phyloP scores from a whole-genome alignment of 2,888 invertebrate species.

The Tinea trinotella region DNA sequence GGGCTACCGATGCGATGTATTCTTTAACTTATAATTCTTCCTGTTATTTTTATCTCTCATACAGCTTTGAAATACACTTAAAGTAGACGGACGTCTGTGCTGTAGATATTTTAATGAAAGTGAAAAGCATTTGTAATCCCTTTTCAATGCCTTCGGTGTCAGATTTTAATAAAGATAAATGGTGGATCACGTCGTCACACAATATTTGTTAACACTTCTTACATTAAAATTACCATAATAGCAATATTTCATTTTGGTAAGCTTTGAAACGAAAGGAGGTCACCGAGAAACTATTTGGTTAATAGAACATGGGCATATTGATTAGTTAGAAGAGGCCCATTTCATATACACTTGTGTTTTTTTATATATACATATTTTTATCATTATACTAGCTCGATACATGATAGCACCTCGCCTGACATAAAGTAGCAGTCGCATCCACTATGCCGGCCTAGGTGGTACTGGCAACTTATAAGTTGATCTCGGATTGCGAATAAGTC shows the following conservation, averaged over 20 bases:
- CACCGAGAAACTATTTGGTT: conserved; percentile 3
- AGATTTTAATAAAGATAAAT: conserved; percentile 52
- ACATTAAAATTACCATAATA: conserved; percentile 19
- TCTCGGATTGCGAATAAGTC: too few species aligned
- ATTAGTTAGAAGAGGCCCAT: background rate
- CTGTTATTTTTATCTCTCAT: background rate
- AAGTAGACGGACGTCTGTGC: conserved; percentile 24
- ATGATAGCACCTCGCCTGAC: too few species aligned
- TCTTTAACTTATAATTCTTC: background rate
- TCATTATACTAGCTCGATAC: too few species aligned
- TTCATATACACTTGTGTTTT: background rate
- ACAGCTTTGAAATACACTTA: background rate
- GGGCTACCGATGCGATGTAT: background rate
- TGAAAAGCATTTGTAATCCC: conserved; percentile 31
- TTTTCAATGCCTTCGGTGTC: conserved; percentile 32
- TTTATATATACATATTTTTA: too few species aligned
- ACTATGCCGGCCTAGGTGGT: too few species aligned
- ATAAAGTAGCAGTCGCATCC: too few species aligned
- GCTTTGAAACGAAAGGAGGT: conserved; percentile 11
- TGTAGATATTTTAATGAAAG: conserved; percentile 9
- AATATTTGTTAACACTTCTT: conserved; percentile 10
- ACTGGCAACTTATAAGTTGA: too few species aligned
- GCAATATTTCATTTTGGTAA: conserved; percentile 14
- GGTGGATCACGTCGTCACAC: conserved; percentile 33
- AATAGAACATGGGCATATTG: background rate